Conservation (phyloP, 2,888 invertebrate species). For the Lymantria monacha region DNA sequence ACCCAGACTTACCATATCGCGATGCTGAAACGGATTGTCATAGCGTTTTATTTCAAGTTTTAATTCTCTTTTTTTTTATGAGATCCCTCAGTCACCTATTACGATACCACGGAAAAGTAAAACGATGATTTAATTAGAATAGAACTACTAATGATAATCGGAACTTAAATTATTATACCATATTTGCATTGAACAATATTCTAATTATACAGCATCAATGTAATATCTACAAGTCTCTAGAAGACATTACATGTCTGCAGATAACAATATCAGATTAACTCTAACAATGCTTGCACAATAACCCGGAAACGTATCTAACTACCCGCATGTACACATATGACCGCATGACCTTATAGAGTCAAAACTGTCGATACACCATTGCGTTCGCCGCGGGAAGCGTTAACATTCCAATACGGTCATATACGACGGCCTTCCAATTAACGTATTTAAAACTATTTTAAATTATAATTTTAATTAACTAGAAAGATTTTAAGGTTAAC, state of each 20-base stretch:
- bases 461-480: neutral
- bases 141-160: too few species aligned
- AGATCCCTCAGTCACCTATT: too few species aligned
- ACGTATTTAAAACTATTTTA: neutral
- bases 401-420: conserved; percentile 12
- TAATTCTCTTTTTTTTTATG: too few species aligned
- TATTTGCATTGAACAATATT: too few species aligned
- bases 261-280: conserved; percentile 24
- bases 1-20: too few species aligned
- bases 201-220: too few species aligned
- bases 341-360: conserved; percentile 17
- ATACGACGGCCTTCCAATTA: conserved; percentile 2
- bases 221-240: neutral
- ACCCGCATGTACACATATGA: conserved; percentile 14
- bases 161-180: too few species aligned
- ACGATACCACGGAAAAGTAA: too few species aligned
- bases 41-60: too few species aligned
- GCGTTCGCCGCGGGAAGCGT: conserved; percentile 1
- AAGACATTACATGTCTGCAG: conserved; percentile 3
- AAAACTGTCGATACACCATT: conserved; percentile 13
- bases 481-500: too few species aligned
- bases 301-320: conserved; percentile 22
- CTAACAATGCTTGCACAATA: conserved; percentile 25
- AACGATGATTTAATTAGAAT: too few species aligned
- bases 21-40: too few species aligned